These are phyloP conservation scores for Cossypha heuglini DNA, from an alignment of 2,797 vertebrate species.

Conservation along the genomic window DNA sequence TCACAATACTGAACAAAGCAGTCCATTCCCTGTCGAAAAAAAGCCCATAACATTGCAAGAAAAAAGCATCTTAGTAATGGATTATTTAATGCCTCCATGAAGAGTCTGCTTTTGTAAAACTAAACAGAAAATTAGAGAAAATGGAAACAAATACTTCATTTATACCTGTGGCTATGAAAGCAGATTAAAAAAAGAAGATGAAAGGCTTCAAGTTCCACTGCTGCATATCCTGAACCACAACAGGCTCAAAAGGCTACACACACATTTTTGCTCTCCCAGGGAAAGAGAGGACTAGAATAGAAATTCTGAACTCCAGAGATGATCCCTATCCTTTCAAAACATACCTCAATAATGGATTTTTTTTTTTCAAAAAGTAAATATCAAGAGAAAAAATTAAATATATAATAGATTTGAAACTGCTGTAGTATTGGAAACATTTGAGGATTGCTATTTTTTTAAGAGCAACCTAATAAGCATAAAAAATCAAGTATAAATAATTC, in stretches of 20 bases:
- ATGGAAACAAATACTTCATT: slow-evolving; percentile 42
- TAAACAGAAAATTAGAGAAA: slow-evolving; percentile 61
- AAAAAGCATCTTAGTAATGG: slow-evolving; percentile 12
- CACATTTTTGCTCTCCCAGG: not conserved
- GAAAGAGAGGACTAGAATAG: not conserved
- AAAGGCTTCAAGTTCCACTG: not conserved
- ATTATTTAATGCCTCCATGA: slow-evolving; percentile 30
- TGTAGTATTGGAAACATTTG: not conserved
- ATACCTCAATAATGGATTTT: not conserved
- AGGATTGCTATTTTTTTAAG: not conserved
- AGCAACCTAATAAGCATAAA: not conserved
- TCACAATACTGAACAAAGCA: not conserved
- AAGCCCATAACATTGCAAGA: not conserved
- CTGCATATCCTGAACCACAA: not conserved
- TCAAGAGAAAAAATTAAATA: not conserved
- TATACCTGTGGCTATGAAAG: slow-evolving; percentile 35
- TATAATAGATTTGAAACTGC: not conserved
- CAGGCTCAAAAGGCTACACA: not conserved
- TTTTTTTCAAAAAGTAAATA: not conserved
- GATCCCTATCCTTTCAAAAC: not conserved
- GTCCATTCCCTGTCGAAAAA: not conserved
- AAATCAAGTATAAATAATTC: not conserved
- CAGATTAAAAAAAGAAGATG: slow-evolving; percentile 1
- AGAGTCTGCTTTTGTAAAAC: slow-evolving; percentile 18
- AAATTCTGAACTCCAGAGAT: not conserved